These are phyloP conservation scores for Echinometra lucunter DNA, from an alignment of 53 echinoderm and acorn worm genomes.

Conservation along the genomic window DNA sequence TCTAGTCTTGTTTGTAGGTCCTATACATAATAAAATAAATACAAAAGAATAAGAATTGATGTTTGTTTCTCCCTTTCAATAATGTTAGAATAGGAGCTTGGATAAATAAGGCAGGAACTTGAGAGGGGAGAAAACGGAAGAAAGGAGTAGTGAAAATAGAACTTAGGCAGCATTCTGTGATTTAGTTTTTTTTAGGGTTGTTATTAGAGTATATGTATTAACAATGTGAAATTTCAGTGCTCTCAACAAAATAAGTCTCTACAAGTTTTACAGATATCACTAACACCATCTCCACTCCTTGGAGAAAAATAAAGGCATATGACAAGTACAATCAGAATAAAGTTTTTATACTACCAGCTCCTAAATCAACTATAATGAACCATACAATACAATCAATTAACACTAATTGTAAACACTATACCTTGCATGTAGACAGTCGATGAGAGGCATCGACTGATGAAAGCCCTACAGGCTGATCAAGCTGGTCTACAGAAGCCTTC, in stretches of 20 bases:
- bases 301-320: too few relatives aligned
- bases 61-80: not conserved
- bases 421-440: slow-evolving; percentile 77
- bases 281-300: not conserved
- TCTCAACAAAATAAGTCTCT: not conserved
- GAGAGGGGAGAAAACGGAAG: not conserved
- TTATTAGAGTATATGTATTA: not conserved
- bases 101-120: not conserved
- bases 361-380: not conserved
- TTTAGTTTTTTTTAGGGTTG: not conserved
- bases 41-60: not conserved
- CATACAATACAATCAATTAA: not conserved
- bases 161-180: not conserved
- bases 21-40: slow-evolving; percentile 46
- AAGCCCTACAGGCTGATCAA: slow-evolving; percentile 80
- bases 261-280: not conserved
- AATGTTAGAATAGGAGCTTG: not conserved
- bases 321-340: too few relatives aligned
- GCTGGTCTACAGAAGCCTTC: slow-evolving; percentile 66
- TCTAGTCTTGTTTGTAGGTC: slow-evolving; percentile 77
- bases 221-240: not conserved
- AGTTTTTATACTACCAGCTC: not conserved
- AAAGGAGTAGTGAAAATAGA: not conserved
- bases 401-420: not conserved
- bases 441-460: slow-evolving; percentile 76